Conservation (phyloP, 2,888 invertebrate genomes). For the Microplitis deprimator region DNA sequence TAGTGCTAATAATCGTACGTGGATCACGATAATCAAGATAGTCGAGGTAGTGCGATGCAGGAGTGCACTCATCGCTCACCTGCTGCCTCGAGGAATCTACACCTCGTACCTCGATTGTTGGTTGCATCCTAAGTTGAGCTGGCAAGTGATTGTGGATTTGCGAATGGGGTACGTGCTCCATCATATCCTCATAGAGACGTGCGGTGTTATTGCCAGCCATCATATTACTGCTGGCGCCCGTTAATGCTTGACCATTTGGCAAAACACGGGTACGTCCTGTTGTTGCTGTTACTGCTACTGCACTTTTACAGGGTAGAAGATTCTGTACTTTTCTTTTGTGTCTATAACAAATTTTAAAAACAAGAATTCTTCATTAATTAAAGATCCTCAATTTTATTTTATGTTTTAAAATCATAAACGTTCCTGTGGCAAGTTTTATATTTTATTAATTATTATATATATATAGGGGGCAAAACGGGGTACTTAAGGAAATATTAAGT, state of each 20-base stretch:
- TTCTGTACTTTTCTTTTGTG: constrained; percentile 91
- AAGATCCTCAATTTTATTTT: background rate
- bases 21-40: constrained; percentile 70
- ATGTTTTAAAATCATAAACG: background rate
- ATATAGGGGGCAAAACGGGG: too few species aligned
- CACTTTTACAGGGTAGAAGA: constrained; percentile 85
- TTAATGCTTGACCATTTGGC: constrained; percentile 70
- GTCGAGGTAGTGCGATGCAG: constrained; percentile 66
- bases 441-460: too few species aligned
- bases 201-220: constrained; percentile 66
- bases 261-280: constrained; percentile 70
- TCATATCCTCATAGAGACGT: constrained; percentile 86
- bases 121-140: constrained; percentile 58
- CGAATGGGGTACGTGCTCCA: constrained; percentile 76
- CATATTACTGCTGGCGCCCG: constrained; percentile 53
- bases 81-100: constrained; percentile 60
- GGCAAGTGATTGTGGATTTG: constrained; percentile 67
- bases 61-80: constrained; percentile 54
- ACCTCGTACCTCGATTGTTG: constrained; percentile 68
- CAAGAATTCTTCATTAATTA: constrained; percentile 18
- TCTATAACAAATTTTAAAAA: constrained; percentile 74
- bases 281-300: constrained; percentile 71
- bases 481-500: too few species aligned
- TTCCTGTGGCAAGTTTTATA: background rate
- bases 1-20: constrained; percentile 65